Conservation (phyloP, 2,797 vertebrate genomes). For the Enteromius viviparus region DNA sequence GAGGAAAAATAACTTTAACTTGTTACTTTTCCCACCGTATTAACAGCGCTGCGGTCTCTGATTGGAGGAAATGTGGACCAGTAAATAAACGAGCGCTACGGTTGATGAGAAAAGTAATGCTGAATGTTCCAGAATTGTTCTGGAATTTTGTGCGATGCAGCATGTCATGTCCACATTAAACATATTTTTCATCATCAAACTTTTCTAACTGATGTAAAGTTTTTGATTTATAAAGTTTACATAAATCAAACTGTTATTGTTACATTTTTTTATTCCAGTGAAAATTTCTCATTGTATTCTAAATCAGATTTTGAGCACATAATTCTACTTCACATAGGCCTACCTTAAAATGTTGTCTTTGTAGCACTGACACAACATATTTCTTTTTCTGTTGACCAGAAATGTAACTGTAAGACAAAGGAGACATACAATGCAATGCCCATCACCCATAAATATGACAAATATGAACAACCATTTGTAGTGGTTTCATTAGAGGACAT, state of each 20-base stretch:
- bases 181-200: not conserved
- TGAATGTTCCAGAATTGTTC: conserved; percentile 18
- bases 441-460: too few relatives aligned
- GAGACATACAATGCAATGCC: too few relatives aligned
- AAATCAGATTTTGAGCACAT: too few relatives aligned
- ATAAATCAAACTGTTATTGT: not conserved
- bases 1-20: not conserved
- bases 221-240: not conserved
- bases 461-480: too few relatives aligned
- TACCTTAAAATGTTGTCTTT: too few relatives aligned
- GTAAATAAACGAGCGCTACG: not conserved
- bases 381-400: too few relatives aligned
- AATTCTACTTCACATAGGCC: too few relatives aligned
- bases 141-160: not conserved
- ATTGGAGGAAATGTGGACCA: conserved; percentile 2
- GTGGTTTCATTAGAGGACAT: too few relatives aligned
- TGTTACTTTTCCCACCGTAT: conserved; percentile 1
- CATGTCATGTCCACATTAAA: not conserved
- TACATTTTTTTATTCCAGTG: too few relatives aligned
- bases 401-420: too few relatives aligned
- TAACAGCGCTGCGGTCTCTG: not conserved
- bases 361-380: too few relatives aligned
- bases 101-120: not conserved
- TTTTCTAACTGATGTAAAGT: not conserved
- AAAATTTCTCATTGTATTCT: too few relatives aligned